These are phyloP conservation scores for Ethmia dodecea DNA, from an alignment of 2,888 invertebrate genomes.

Conservation along the genomic window DNA sequence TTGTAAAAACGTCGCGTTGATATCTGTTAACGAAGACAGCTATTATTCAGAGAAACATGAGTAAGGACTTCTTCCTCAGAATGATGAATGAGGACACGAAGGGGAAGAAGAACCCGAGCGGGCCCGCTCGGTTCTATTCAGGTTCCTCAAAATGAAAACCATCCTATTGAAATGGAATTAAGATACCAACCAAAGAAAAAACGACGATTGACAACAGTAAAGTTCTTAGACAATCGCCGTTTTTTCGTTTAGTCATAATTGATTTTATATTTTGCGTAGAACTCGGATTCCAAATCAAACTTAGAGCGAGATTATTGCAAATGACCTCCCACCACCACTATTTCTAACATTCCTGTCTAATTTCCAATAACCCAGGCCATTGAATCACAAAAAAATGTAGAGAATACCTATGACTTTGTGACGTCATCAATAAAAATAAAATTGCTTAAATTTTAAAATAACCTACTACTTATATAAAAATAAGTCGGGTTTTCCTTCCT, in stretches of 20 bases:
- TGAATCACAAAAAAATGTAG: too few relatives aligned
- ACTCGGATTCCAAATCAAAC: background rate
- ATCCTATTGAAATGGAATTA: conserved; percentile 1
- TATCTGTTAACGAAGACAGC: conserved; percentile 1
- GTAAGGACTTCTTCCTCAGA: conserved; percentile 3
- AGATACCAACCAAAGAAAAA: background rate
- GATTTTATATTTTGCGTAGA: background rate
- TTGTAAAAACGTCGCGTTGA: background rate
- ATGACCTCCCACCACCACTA: background rate
- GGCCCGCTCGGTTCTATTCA: background rate
- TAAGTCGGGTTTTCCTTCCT: too few relatives aligned
- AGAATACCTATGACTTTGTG: too few relatives aligned
- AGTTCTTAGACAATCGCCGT: background rate
- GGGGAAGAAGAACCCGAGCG: background rate
- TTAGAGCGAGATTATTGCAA: background rate
- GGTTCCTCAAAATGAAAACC: background rate
- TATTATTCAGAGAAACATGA: background rate
- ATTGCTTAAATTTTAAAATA: too few relatives aligned
- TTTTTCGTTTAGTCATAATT: background rate
- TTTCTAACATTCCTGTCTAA: background rate
- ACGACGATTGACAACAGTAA: background rate
- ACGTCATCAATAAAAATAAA: too few relatives aligned
- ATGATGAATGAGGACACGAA: conserved; percentile 2
- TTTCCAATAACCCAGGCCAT: background rate
- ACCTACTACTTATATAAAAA: too few relatives aligned